Base-by-base conservation (phyloP, 2,797 vertebrate genomes). In the Centroberyx gerrardi region DNA sequence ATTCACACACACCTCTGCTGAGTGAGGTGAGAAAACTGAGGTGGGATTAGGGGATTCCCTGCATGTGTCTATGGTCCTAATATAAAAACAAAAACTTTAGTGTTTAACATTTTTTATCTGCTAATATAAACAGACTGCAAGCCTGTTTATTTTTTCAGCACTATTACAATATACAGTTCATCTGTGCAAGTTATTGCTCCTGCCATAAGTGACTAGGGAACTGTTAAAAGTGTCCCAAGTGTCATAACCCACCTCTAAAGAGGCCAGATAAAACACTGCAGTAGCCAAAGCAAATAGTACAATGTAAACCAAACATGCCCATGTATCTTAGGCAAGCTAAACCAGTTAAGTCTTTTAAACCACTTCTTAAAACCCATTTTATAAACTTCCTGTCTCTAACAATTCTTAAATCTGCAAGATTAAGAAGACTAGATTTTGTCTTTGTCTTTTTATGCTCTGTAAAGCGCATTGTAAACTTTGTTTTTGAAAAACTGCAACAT, bases 1-100 rank as follows among this genome's bases (percentile, higher is more conserved):
- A 12, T 59, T 79, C 72, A 75, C 48, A 83, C 87, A 87, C 88
- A 72, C 78, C 74, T 80, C 80, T 56, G 70, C 81, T 49, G 51
- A 29, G 74, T 27, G 71, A 89, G 72, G 82, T 76, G 89, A 80
- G 81, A 85, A 76, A 73, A 72, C 69, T 0, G 52, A 70, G 52
- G 63, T 62, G 72, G 51, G 66, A 87, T 3, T 0, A 18, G 22
- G 46, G 29, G 66, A 75, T 22, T 31, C 15, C 27, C 60, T 40
- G 5, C 5, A 0, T 22, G 55, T 14, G 33, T 56, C 46, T 52
- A 31, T 67, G 55, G 28, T 65, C 29, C 1, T n/a, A 33, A 13
- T 63, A 56, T 72, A 58, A 36, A 33, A 58, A 31, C 7, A 8
- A 8, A n/a, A n/a, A 8, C 6, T n/a, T 18, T n/a, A n/a, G 17